phyloP scores from a whole-genome alignment of 2,797 vertebrate genomes.

The Sebastiscus tertius region DNA sequence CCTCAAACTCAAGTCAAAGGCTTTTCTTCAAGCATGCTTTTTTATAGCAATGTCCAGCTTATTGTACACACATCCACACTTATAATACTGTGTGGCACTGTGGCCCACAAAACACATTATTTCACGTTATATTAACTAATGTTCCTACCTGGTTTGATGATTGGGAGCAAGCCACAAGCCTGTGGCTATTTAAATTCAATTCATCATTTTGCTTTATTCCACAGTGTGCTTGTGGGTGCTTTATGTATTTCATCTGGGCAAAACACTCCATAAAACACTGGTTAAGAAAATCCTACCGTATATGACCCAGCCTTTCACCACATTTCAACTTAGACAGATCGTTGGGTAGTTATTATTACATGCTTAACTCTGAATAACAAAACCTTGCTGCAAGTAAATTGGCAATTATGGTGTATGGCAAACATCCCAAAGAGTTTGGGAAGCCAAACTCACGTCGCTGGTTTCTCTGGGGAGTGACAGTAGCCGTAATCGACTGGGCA shows the following conservation, averaged over 20 bases:
- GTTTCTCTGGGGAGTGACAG: slow-evolving; percentile 33
- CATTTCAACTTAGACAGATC: slow-evolving; percentile 27
- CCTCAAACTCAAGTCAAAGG: neutral
- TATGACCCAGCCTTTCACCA: slow-evolving; percentile 20
- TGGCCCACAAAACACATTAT: neutral
- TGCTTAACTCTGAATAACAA: slow-evolving; percentile 26
- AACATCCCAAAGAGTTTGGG: slow-evolving; percentile 17
- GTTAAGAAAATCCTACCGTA: slow-evolving; percentile 5
- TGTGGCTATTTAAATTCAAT: neutral
- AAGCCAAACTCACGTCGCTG: slow-evolving; percentile 28
- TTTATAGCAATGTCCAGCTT: neutral
- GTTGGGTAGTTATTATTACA: neutral
- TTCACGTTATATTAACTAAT: neutral
- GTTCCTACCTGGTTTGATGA: neutral
- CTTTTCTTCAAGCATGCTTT: neutral
- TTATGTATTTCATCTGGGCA: neutral
- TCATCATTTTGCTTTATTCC: neutral
- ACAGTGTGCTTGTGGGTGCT: neutral
- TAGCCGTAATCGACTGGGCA: neutral
- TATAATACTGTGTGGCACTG: neutral
- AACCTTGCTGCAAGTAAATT: slow-evolving; percentile 21
- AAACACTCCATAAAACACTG: slow-evolving; percentile 14
- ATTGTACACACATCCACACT: neutral
- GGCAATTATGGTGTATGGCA: slow-evolving; percentile 46
- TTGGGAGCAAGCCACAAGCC: neutral